Base-by-base conservation (phyloP, 2,113 vertebrate species). In the Oncorhynchus mykiss region DNA sequence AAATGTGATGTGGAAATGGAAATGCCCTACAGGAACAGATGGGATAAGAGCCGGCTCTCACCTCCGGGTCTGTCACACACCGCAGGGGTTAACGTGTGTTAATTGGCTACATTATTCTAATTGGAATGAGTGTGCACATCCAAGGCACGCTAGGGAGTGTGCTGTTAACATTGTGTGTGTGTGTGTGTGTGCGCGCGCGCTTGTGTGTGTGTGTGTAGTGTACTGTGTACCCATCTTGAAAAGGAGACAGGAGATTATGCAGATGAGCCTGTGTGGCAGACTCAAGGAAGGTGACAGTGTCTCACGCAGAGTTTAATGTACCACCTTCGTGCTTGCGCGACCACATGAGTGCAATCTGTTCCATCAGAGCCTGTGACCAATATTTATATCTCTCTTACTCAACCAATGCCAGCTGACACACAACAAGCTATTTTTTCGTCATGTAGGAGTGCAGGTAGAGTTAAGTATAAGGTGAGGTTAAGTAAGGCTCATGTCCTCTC, bases 211-310 rank as follows among this genome's bases (percentile, higher is more conserved):
- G 67, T 66, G 29, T 68, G 29, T 20, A 34, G 13, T 68, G 67
- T 34, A n/a, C 25, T 68, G 67, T 34, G 31, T 68, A 34, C 31
- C 7, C 16, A 20, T 20, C 25, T 68, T 34, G 1, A 31, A 68
- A 89, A 86, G 84, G 51, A 85, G 86, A 88, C 87, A 80, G 72
- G 79, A 71, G 76, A 75, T 89, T 86, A 91, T 92, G 84, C 78
- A 87, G 87, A 91, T 84, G 0, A 68, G 79, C 76, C 79, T 3
- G 73, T 82, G 85, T 77, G 89, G 81, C 86, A 83, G 84, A 86
- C 84, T 80, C 29, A 65, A 64, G 76, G 45, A 65, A 74, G 45
- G 49, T 67, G 65, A 45, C n/a, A 18, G 13, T 68, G 68, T 73
- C 83, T 79, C 84, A 85, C 70, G 75, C 5, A 11, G 81, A 72